Evolutionary conservation across 2,888 invertebrate genomes (phyloP), one percentile per base, ranked within the genome.

Genomic region (Cephus spinipes): DNA sequence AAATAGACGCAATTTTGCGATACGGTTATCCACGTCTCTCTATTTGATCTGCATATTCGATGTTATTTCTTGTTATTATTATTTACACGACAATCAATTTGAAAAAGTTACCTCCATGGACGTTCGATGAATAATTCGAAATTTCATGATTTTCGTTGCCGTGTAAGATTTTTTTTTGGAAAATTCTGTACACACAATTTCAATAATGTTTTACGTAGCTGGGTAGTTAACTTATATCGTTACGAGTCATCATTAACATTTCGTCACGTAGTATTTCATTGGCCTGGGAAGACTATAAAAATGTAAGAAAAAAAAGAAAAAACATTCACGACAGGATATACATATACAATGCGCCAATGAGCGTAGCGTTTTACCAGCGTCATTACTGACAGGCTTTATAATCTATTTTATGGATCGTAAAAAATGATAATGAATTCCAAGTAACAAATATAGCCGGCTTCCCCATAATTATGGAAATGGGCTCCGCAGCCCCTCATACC

Each of bases 301-400:
- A 23, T 55, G 23, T 23, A 23, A 12, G 36, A 23, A 55, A 23
- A 40, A 15, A 23, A 3, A 74, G n/a, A 30, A 74, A n/a, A 35
- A 23, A 33, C 74, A 34, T 35, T 32, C 74, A 36, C 3, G n/a
- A 74, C 74, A 33, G 74, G 30, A 74, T 30, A 33, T 74, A 74
- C 12, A 33, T 74, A 74, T 74, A 35, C 33, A 35, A 34, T 34
- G 74, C 33, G 30, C 30, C 74, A 33, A 74, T 35, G 35, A 34
- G 30, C 74, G 33, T 30, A 33, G 33, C 12, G 35, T 35, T 32
- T 74, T 30, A 74, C 35, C 74, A 87, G 88, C 87, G 89, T 88
- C 89, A 89, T 89, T 88, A 88, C 87, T 89, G 90, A 89, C 76
- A 71, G 79, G 80, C 79, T 79, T 81, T 81, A 83, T 82, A 84